A percentile compares a stretch with the other conserved stretches of the same genome.
Conservation (phyloP, 1,140 invertebrate genomes). For the Callitettix versicolor region DNA sequence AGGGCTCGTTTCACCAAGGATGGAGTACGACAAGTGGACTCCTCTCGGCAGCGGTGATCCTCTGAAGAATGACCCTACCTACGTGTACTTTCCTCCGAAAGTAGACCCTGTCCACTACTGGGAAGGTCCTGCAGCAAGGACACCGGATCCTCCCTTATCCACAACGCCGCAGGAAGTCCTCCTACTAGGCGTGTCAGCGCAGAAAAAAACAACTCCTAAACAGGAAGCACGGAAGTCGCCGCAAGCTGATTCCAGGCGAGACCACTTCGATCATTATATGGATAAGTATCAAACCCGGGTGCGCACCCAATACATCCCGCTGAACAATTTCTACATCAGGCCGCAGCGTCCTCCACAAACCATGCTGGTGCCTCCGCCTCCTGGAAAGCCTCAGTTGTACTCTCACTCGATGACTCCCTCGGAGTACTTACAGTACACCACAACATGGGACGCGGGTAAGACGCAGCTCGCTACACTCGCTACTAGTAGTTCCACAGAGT, state of each 20-base stretch:
- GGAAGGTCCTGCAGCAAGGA: conserved; percentile 37
- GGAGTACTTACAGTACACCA: conserved; percentile 14
- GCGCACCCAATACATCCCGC: conserved; percentile 15
- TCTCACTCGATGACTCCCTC: too few relatives aligned
- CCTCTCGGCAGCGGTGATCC: conserved; percentile 64
- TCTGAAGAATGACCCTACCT: conserved; percentile 67
- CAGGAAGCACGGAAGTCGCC: not conserved
- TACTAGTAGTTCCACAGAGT: not conserved
- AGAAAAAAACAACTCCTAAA: conserved; percentile 34
- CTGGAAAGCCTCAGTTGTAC: conserved; percentile 30
- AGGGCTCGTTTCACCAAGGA: conserved; percentile 48
- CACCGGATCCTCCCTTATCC: conserved; percentile 29
- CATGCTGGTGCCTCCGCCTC: conserved; percentile 57
- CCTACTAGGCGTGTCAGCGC: conserved; percentile 51
- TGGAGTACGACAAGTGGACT: conserved; percentile 67
- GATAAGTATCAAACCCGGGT: not conserved
- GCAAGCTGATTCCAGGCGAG: conserved; percentile 2
- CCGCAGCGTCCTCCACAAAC: conserved; percentile 39
- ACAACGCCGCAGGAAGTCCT: conserved; percentile 48
- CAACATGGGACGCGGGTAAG: not conserved
- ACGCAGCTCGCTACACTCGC: conserved; percentile 2
- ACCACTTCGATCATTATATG: not conserved
- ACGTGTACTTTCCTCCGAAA: conserved; percentile 66
- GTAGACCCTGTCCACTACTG: conserved; percentile 65
- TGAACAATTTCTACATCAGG: conserved; percentile 2